Evolutionary conservation across 2,113 vertebrate species (phyloP).

Genomic region (Lepus americanus): DNA sequence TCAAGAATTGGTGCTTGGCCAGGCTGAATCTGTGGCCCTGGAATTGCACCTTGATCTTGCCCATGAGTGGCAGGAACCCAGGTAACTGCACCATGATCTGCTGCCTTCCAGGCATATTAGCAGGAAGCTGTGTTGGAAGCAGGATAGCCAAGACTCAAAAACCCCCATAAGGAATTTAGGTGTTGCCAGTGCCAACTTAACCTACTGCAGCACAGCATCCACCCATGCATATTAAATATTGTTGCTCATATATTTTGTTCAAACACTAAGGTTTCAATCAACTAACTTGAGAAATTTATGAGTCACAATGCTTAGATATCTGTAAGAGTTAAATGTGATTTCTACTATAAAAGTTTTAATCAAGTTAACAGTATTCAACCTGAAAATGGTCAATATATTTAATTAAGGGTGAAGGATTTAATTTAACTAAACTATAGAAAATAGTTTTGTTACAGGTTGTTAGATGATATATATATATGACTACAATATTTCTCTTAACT

Average conservation of each 20-base stretch:
- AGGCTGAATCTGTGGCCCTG: too few relatives aligned
- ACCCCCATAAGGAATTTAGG: too few relatives aligned
- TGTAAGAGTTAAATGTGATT: neutral
- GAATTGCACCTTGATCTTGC: too few relatives aligned
- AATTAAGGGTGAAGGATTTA: neutral
- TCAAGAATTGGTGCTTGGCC: too few relatives aligned
- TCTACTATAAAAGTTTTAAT: neutral
- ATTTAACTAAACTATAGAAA: neutral
- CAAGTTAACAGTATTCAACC: neutral
- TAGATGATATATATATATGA: neutral
- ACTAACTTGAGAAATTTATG: slow-evolving; percentile 4
- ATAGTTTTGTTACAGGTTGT: neutral
- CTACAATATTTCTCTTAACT: neutral
- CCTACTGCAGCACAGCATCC: too few relatives aligned
- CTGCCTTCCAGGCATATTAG: too few relatives aligned
- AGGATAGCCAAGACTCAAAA: too few relatives aligned
- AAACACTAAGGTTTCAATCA: slow-evolving; percentile 11
- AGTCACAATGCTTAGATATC: slow-evolving; percentile 52
- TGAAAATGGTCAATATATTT: neutral
- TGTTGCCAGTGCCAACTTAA: too few relatives aligned
- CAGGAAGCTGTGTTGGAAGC: too few relatives aligned
- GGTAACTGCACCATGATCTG: too few relatives aligned
- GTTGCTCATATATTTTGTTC: neutral
- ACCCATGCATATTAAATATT: neutral
- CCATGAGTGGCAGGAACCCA: too few relatives aligned